Evolutionary conservation across 2,797 vertebrate genomes (phyloP), one percentile per base, ranked within the genome.

Genomic region (Liparis tanakae): DNA sequence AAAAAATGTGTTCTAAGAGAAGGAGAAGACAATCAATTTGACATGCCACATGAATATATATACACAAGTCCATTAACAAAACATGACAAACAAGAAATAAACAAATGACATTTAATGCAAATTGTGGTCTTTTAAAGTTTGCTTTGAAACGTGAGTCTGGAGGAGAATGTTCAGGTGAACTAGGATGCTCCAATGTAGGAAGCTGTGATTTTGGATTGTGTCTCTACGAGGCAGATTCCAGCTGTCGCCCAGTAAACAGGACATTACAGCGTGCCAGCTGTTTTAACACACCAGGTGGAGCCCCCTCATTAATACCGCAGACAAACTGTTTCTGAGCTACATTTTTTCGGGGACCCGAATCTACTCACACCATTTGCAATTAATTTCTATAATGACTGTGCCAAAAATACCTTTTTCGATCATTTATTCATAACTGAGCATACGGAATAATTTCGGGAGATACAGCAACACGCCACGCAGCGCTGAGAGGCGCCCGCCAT

Each of bases 1-100:
- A 36, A 89, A 94, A 85, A 97, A 98, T 0, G 94, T 96, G 7
- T 87, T 93, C 96, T 97, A 82, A 55, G 2, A 70, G 54, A 62
- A 13, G 8, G 37, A 67, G 7, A 41, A 67, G 10, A 64, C 76
- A 64, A 75, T 4, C 20, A 61, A 51, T 34, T 44, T 7, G 39
- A 41, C 37, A 66, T 6, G 1, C 4, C 2, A 60, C 15, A 17
- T 37, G 33, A 12, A 46, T 8, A 44, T 17, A 7, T 12, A 1
- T 15, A 1, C 54, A 7, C 34, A 39, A 62, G 65, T 2, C 25
- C 1, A 2, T 14, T 43, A 41, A 30, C 50, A 14, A 46, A 44
- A 64, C 36, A 46, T 9, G 8, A 55, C 13, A 12, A 20, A 30
- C 25, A 13, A 55, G 14, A 15, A 3, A 2, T 22, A 54, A 48